Base-by-base conservation (phyloP, 2,888 invertebrate genomes). In the Diabrotica balteata region DNA sequence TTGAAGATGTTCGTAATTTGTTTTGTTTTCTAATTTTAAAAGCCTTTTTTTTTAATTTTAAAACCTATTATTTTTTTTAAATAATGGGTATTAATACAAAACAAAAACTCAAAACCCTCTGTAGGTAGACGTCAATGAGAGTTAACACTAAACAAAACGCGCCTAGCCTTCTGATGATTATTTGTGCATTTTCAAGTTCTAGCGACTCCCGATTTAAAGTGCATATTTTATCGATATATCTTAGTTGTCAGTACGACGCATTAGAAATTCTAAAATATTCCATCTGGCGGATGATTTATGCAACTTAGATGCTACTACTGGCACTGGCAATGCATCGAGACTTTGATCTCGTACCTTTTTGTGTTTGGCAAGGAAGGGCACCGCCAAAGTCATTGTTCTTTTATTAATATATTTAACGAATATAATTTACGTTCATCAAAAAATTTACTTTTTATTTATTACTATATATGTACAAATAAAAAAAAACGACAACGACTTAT, bases 201-300 rank as follows among this genome's bases (percentile, higher is more conserved):
- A 45, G 44, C 55, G 73, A 67, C 73, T 74, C 73, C 72, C 75
- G 76, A 77, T 82, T 81, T 80, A 79, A 80, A 81, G 80, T 81
- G 83, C 83, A 83, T 84, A 83, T 81, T 82, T 83, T 83, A 82
- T 79, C 83, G 82, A 84, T 84, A 84, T 83, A 83, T 84, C 83
- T 83, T 78, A 75, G 80, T 80, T 80, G 83, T 82, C 82, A 82
- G 76, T 80, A 80, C 82, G 79, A 79, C 80, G 80, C 82, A 83
- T 84, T 84, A 83, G 80, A 78, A 83, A 84, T 84, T 83, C 83
- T 83, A 84, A 84, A 83, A 83, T 84, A 84, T 84, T 82, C 84
- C 84, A 84, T 83, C 84, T 84, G 84, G 84, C 76, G 80, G 82
- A 83, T 84, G 83, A 84, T 83, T 83, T 83, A 84, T 83, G 63